These are phyloP conservation scores for Tanypteryx hageni DNA, from an alignment of 2,888 invertebrate genomes.

Conservation along the genomic window DNA sequence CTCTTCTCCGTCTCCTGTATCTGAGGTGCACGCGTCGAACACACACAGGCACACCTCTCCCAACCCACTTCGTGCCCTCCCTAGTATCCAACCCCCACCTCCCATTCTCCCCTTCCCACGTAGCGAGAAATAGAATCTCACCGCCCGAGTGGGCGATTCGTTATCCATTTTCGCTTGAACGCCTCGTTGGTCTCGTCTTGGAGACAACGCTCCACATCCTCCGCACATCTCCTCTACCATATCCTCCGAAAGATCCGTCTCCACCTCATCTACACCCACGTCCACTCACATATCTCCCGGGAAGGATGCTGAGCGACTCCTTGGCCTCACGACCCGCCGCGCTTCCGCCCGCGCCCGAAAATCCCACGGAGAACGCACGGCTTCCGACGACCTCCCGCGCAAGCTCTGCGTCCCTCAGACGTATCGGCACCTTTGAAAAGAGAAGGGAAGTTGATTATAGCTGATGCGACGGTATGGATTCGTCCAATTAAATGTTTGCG, in stretches of 20 bases:
- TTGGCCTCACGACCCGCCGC: not conserved
- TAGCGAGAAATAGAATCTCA: not conserved
- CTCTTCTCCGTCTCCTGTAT: too few species aligned
- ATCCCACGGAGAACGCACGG: not conserved
- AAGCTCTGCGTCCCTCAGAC: not conserved
- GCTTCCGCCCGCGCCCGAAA: not conserved
- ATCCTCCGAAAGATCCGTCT: not conserved
- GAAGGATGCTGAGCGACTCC: not conserved
- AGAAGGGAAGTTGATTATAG: not conserved
- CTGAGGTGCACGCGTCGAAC: too few species aligned
- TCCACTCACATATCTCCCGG: not conserved
- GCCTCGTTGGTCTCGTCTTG: not conserved
- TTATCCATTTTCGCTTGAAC: constrained; percentile 52
- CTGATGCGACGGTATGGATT: not conserved
- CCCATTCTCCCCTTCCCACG: not conserved
- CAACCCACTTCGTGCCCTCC: not conserved
- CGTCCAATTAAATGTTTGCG: not conserved
- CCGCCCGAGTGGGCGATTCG: not conserved
- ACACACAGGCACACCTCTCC: too few species aligned
- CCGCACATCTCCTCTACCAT: not conserved
- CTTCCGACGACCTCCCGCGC: not conserved
- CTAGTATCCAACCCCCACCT: not conserved
- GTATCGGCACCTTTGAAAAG: not conserved
- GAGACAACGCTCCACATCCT: not conserved
- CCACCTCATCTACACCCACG: not conserved